These are phyloP conservation scores for Poliocrania exsul DNA, from an alignment of 2,797 vertebrate species.

Conservation along the genomic window DNA sequence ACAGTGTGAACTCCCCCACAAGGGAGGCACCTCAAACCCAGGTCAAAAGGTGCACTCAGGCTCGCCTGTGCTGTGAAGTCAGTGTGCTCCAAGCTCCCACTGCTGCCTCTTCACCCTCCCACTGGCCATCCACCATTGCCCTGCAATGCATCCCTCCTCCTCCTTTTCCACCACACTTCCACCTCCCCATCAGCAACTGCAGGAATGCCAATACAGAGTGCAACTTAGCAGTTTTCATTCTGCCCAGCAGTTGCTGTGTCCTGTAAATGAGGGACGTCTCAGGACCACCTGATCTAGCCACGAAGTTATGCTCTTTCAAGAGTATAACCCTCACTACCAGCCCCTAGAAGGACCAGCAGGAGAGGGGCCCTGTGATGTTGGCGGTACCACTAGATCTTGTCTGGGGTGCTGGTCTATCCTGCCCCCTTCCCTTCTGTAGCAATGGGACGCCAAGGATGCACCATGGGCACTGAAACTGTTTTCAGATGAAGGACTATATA, in stretches of 20 bases:
- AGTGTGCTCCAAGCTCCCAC: background rate
- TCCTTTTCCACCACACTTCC: background rate
- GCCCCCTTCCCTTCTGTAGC: background rate
- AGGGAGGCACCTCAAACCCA: background rate
- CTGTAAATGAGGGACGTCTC: background rate
- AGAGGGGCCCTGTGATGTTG: background rate
- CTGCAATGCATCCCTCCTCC: background rate
- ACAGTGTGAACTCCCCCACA: background rate
- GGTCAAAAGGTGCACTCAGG: background rate
- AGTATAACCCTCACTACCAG: background rate
- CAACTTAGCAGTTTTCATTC: background rate
- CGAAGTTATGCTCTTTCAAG: background rate
- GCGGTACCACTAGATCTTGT: background rate
- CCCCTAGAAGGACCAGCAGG: rapidly evolving
- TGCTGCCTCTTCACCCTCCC: background rate
- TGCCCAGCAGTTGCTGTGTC: background rate
- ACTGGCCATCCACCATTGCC: no score
- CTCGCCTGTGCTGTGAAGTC: background rate
- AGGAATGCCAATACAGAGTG: background rate
- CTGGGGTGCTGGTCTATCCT: background rate
- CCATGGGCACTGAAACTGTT: background rate
- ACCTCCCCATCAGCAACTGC: background rate
- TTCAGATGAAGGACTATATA: background rate
- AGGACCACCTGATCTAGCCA: background rate
- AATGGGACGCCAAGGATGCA: background rate